Conservation (phyloP, 2,888 invertebrate genomes). For the Thymelicus acteon region DNA sequence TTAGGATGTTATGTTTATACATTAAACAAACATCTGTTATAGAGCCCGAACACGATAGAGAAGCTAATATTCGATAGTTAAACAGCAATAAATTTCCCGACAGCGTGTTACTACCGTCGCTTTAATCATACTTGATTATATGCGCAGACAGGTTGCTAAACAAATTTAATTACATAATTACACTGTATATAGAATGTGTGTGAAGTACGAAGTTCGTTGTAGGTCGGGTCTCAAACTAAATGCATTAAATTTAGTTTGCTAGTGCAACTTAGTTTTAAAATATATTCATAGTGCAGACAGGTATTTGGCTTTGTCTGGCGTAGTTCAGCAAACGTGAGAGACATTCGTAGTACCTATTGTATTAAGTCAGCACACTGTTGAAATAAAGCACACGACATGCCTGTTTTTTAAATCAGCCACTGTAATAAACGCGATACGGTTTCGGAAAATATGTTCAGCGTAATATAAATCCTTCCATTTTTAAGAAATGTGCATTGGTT, state of each 20-base stretch:
- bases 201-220: conserved; percentile 43
- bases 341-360: conserved; percentile 45
- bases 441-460: conserved; percentile 1
- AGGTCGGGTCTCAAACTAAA: conserved; percentile 38
- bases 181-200: conserved; percentile 2
- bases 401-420: conserved; percentile 32
- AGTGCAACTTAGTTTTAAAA: conserved; percentile 49
- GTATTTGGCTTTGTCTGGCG: conserved; percentile 49
- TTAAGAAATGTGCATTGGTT: not conserved
- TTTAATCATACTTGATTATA: conserved; percentile 32
- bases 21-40: not conserved
- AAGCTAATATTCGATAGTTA: conserved; percentile 28
- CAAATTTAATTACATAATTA: conserved; percentile 32
- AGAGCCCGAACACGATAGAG: not conserved
- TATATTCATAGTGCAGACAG: conserved; percentile 58
- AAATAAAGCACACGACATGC: conserved; percentile 33
- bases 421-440: conserved; percentile 17
- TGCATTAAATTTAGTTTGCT: conserved; percentile 34
- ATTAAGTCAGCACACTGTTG: conserved; percentile 40
- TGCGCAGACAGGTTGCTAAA: conserved; percentile 32
- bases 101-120: conserved; percentile 9
- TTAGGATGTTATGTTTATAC: too few species aligned
- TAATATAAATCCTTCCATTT: not conserved
- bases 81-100: conserved; percentile 19
- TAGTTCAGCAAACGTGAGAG: conserved; percentile 41